Percentiles rank a stretch among this genome's conserved stretches.
phyloP scores from a whole-genome alignment of 1,140 invertebrate genomes.

The Caerostris extrusa region DNA sequence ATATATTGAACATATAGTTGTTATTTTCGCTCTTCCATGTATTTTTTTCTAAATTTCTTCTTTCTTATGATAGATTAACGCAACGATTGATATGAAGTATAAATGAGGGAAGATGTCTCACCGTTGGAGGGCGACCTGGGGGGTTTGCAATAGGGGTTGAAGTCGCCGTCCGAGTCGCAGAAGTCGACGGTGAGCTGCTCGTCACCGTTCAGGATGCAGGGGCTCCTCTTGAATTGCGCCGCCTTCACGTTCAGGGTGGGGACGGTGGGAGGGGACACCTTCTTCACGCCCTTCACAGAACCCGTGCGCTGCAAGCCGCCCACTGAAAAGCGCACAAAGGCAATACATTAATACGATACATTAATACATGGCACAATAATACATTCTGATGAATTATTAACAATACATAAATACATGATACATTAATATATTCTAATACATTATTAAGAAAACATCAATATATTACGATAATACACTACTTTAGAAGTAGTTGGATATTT shows the following conservation, averaged over 20 bases:
- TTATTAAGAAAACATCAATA: no score
- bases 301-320: constrained; percentile 58
- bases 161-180: constrained; percentile 56
- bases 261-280: constrained; percentile 57
- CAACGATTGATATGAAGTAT: background rate
- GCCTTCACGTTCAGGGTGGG: constrained; percentile 70
- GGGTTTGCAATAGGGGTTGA: constrained; percentile 52
- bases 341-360: no score
- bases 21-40: no score
- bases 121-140: constrained; percentile 70
- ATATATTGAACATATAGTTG: no score
- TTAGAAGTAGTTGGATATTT: no score
- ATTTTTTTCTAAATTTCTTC: no score
- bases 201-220: constrained; percentile 67
- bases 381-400: no score
- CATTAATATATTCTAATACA: no score
- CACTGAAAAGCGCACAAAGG: constrained; percentile 13
- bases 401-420: no score
- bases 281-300: constrained; percentile 71
- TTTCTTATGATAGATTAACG: no score
- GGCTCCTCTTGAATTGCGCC: constrained; percentile 63
- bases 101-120: background rate
- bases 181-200: constrained; percentile 54
- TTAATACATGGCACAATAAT: no score
- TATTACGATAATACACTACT: no score